phyloP scores from a whole-genome alignment of 1,140 invertebrate genomes.

The Lepidotrigona ventralis region DNA sequence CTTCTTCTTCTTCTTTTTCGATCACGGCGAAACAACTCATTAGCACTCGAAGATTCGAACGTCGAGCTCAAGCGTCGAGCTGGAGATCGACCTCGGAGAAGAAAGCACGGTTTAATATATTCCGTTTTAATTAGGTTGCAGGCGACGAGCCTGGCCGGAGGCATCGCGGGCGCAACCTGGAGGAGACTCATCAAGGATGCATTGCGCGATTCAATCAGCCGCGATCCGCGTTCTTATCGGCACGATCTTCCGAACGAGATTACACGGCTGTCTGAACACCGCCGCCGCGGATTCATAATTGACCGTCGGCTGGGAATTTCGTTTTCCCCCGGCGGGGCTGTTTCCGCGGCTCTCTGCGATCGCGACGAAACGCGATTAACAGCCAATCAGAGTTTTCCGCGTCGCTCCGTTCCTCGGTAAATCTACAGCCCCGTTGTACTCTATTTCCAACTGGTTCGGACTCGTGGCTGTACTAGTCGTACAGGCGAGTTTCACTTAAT shows the following conservation, averaged over 20 bases:
- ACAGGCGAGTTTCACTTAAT: too few species aligned
- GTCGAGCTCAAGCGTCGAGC: background rate
- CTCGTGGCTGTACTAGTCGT: too few species aligned
- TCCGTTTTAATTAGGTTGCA: conserved; percentile 35
- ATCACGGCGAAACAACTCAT: background rate
- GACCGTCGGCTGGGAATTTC: background rate
- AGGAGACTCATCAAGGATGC: conserved; percentile 56
- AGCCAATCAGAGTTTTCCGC: conserved; percentile 26
- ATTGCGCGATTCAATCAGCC: conserved; percentile 53
- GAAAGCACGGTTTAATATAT: conserved; percentile 12
- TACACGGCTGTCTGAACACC: conserved; percentile 22
- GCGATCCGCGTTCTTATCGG: conserved; percentile 50
- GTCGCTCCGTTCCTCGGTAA: too few species aligned
- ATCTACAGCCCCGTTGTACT: background rate
- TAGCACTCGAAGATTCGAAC: background rate
- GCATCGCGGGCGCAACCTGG: conserved; percentile 15
- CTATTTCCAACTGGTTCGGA: background rate
- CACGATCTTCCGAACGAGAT: conserved; percentile 42
- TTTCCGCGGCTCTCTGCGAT: background rate
- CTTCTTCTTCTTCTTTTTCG: background rate
- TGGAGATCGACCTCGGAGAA: background rate
- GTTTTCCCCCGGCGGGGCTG: background rate
- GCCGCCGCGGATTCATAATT: conserved; percentile 11
- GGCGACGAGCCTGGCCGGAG: conserved; percentile 29
- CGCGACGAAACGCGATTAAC: conserved; percentile 27